phyloP scores from a whole-genome alignment of 2,888 invertebrate genomes.

The Mesorhabditis spiculigera region DNA sequence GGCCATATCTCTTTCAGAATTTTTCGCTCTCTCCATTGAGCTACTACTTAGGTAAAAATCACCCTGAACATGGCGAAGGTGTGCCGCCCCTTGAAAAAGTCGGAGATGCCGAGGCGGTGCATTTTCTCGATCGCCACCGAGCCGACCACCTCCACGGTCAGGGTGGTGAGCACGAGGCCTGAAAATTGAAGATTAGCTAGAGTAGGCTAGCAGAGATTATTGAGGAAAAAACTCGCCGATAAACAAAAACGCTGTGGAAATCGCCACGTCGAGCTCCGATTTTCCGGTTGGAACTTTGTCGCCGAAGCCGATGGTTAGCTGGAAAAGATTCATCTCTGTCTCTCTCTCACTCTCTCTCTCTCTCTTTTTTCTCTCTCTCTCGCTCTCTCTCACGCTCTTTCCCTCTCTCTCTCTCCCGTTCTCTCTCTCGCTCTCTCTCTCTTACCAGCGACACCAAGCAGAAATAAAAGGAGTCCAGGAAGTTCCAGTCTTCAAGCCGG shows the following conservation, averaged over 20 bases:
- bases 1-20: too few species aligned
- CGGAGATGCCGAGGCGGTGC: constrained; percentile 19
- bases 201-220: not conserved
- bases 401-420: not conserved
- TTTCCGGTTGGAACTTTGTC: constrained; percentile 46
- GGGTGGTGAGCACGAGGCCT: constrained; percentile 22
- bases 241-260: constrained; percentile 55
- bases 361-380: not conserved
- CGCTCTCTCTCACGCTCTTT: not conserved
- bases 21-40: not conserved
- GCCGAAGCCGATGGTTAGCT: constrained; percentile 56
- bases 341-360: not conserved
- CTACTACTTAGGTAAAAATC: not conserved
- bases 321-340: constrained; percentile 14
- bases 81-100: not conserved
- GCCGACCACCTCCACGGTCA: constrained; percentile 45
- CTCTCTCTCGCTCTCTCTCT: not conserved
- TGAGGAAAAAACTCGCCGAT: constrained; percentile 44
- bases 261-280: constrained; percentile 20
- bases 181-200: not conserved
- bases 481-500: constrained; percentile 47
- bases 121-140: constrained; percentile 44
- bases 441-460: constrained; percentile 53
- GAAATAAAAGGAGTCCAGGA: constrained; percentile 55
- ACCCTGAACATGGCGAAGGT: not conserved